Evolutionary conservation across 2,797 vertebrate species (phyloP).

Genomic region (Dallia pectoralis): DNA sequence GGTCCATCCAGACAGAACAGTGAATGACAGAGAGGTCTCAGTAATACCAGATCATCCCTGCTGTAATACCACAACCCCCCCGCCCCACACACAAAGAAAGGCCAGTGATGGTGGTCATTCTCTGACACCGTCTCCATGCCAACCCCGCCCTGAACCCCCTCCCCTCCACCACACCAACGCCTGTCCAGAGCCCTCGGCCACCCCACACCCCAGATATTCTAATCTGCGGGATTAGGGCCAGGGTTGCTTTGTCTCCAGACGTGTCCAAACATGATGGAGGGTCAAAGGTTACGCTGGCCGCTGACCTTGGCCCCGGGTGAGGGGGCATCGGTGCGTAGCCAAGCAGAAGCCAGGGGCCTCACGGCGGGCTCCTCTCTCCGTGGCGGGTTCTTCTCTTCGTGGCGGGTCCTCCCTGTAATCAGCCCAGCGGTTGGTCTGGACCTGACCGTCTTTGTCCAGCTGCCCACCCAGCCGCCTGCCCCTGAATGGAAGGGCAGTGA

Average conservation of each 20-base stretch:
- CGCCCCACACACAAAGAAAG: conserved; percentile 64
- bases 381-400: too few species aligned
- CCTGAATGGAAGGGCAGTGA: conserved; percentile 62
- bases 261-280: conserved; percentile 84
- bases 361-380: conserved; percentile 42
- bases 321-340: conserved; percentile 46
- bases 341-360: conserved; percentile 3
- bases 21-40: conserved; percentile 50
- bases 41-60: conserved; percentile 74
- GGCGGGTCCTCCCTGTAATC: conserved; percentile 71
- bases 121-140: conserved; percentile 72
- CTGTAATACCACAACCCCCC: conserved; percentile 64
- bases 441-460: conserved; percentile 66
- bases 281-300: conserved; percentile 73
- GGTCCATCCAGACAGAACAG: conserved; percentile 54
- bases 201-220: conserved; percentile 76
- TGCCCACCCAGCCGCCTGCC: conserved; percentile 39
- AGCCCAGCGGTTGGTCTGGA: conserved; percentile 67
- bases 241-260: conserved; percentile 73
- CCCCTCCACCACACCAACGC: conserved; percentile 40
- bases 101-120: conserved; percentile 37
- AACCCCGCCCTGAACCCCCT: conserved; percentile 47
- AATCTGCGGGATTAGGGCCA: conserved; percentile 75
- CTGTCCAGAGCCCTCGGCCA: conserved; percentile 65
- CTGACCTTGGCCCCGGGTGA: conserved; percentile 76